These are phyloP conservation scores for Stichodactyla mertensii DNA, from an alignment of 64 coral and sea anemone species.

Conservation along the genomic window DNA sequence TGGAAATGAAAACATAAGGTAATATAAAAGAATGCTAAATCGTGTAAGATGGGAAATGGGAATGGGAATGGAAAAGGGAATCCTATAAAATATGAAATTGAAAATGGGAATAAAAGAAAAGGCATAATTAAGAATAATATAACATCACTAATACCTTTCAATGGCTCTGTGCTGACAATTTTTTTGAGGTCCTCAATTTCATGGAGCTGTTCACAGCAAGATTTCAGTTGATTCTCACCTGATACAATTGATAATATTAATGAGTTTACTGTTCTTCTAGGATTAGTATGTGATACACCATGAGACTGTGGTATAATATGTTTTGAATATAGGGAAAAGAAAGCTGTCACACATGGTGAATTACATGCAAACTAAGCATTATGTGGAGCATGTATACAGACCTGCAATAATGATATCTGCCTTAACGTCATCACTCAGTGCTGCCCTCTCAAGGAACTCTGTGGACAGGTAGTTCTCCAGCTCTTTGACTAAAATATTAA, in stretches of 20 bases:
- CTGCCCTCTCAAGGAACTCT: slow-evolving; percentile 87
- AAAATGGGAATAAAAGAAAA: not conserved
- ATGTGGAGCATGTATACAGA: not conserved
- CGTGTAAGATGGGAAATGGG: not conserved
- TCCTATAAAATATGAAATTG: not conserved
- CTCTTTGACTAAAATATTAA: slow-evolving; percentile 61
- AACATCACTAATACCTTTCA: slow-evolving; percentile 63
- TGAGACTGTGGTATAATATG: not conserved
- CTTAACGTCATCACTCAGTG: slow-evolving; percentile 88
- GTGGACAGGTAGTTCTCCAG: slow-evolving; percentile 76
- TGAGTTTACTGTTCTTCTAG: not conserved
- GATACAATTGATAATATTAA: not conserved
- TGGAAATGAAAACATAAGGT: not conserved
- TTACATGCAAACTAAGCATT: not conserved
- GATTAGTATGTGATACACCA: no score
- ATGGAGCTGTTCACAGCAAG: slow-evolving; percentile 71
- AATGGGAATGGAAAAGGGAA: no score
- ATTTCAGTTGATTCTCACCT: slow-evolving; percentile 77
- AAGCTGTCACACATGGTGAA: not conserved
- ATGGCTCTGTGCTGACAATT: slow-evolving; percentile 64
- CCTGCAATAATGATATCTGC: slow-evolving; percentile 92
- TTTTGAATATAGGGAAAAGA: not conserved
- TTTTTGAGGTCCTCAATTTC: slow-evolving; percentile 84
- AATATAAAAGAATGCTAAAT: no score
- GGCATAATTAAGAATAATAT: not conserved